These are phyloP conservation scores for Chiridota heheva DNA, from an alignment of 35 echinoderm and acorn worm genomes.

Conservation along the genomic window DNA sequence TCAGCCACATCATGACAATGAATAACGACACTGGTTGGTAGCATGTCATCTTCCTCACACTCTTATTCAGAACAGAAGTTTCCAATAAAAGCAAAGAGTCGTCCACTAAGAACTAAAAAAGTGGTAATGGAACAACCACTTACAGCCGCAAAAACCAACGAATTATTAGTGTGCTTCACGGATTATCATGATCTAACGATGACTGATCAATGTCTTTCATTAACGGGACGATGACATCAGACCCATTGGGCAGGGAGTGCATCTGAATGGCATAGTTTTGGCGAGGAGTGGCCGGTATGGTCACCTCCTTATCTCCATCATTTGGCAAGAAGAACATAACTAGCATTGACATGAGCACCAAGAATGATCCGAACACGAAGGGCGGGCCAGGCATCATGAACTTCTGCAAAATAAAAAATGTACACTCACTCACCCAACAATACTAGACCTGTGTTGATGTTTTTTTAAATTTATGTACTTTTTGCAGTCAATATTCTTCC, in stretches of 20 bases:
- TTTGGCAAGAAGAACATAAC: conserved; percentile 89
- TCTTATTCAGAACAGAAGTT: no score
- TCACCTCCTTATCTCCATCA: neutral
- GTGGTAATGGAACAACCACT: no score
- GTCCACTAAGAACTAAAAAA: no score
- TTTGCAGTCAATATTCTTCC: no score
- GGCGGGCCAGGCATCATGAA: conserved; percentile 70
- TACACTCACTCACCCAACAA: neutral
- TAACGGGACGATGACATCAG: conserved; percentile 50
- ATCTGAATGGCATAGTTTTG: conserved; percentile 29
- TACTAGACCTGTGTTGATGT: no score
- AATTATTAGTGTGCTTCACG: no score
- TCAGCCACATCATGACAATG: no score
- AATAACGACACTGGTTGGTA: no score
- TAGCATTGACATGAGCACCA: conserved; percentile 73
- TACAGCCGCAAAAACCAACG: no score
- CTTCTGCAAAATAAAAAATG: conserved; percentile 10
- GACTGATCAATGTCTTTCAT: conserved; percentile 34
- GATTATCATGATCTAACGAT: conserved; percentile 18
- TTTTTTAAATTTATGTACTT: no score
- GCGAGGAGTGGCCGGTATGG: conserved; percentile 3
- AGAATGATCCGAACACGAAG: conserved; percentile 81
- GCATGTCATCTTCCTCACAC: no score
- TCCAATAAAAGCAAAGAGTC: no score
- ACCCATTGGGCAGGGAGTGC: conserved; percentile 14